Evolutionary conservation across 2,888 invertebrate species (phyloP).

Genomic region (Frankliniella fusca): DNA sequence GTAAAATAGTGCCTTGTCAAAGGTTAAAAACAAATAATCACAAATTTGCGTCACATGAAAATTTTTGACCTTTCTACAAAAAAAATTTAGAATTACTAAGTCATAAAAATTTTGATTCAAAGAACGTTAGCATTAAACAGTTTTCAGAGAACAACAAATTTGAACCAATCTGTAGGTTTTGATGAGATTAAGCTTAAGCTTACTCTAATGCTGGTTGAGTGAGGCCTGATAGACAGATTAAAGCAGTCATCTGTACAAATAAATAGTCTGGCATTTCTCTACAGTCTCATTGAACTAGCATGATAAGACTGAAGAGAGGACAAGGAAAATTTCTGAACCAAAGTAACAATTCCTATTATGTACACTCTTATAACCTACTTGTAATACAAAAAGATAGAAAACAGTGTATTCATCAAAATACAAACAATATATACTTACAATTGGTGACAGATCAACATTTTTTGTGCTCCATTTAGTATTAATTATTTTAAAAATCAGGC

Average conservation of each 20-base stretch:
- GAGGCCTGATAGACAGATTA: neutral
- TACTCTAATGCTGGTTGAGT: conserved; percentile 4
- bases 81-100: too few relatives aligned
- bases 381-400: conserved; percentile 25
- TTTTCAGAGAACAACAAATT: too few relatives aligned
- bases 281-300: neutral
- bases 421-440: conserved; percentile 12
- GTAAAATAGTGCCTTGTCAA: too few relatives aligned
- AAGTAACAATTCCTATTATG: conserved; percentile 1
- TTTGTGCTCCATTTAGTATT: conserved; percentile 12
- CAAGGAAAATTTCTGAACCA: neutral
- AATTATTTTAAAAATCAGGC: neutral
- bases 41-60: too few relatives aligned
- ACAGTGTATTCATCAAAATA: conserved; percentile 17
- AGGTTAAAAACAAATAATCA: too few relatives aligned
- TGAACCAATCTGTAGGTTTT: too few relatives aligned
- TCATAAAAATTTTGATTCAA: too few relatives aligned
- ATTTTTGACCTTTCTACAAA: too few relatives aligned
- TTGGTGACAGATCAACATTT: conserved; percentile 20
- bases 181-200: too few relatives aligned
- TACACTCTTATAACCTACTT: neutral
- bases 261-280: neutral
- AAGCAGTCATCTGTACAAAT: conserved; percentile 7
- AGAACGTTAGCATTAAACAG: too few relatives aligned
- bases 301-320: neutral